phyloP scores from a whole-genome alignment of 2,113 vertebrate species.

The Motacilla tschutschensis region DNA sequence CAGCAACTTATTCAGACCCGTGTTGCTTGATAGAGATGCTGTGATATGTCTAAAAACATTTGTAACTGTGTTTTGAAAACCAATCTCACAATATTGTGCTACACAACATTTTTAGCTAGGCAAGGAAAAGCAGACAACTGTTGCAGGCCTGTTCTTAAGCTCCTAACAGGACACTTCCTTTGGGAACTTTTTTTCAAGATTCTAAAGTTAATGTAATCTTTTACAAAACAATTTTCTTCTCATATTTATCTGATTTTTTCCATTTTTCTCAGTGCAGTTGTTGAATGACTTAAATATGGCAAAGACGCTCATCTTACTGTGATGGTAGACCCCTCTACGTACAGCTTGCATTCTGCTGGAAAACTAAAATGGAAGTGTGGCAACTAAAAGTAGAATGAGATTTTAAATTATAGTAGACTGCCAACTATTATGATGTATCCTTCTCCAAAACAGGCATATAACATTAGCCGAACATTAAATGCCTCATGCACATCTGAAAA shows the following conservation, averaged over 20 bases:
- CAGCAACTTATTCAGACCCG: slow-evolving; percentile 60
- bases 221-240: slow-evolving; percentile 1
- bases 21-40: slow-evolving; percentile 59
- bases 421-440: slow-evolving; percentile 64
- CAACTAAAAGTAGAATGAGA: slow-evolving; percentile 57
- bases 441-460: slow-evolving; percentile 60
- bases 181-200: slow-evolving; percentile 9
- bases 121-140: slow-evolving; percentile 55
- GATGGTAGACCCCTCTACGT: not conserved
- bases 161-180: slow-evolving; percentile 16
- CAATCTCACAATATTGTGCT: slow-evolving; percentile 60
- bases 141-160: slow-evolving; percentile 53
- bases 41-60: slow-evolving; percentile 26
- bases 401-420: slow-evolving; percentile 67
- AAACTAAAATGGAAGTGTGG: slow-evolving; percentile 48
- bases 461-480: slow-evolving; percentile 55
- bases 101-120: slow-evolving; percentile 52
- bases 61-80: slow-evolving; percentile 49
- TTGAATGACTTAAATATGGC: slow-evolving; percentile 30
- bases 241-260: not conserved
- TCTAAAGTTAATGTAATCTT: slow-evolving; percentile 4
- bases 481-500: slow-evolving; percentile 64
- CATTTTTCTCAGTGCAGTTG: not conserved
- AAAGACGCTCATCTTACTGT: slow-evolving; percentile 17
- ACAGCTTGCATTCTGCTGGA: slow-evolving; percentile 57